Evolutionary conservation across 2,888 invertebrate species (phyloP), one percentile per base, ranked within the genome.

Genomic region (Melipona beecheii): DNA sequence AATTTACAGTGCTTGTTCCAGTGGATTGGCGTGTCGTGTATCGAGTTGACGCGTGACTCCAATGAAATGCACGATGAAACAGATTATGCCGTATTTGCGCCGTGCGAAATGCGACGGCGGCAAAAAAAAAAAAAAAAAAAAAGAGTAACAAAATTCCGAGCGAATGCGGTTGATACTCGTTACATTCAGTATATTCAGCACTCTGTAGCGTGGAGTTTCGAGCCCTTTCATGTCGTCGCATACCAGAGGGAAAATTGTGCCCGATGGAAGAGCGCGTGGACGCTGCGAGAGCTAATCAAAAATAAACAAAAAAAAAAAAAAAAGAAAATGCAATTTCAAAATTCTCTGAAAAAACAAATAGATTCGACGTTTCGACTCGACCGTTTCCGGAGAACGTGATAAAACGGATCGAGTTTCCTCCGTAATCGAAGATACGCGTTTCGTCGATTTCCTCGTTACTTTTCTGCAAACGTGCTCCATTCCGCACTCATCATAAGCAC

Each of bases 121-220:
- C 19, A 43, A 49, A 64, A 66, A 78, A 27, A 62, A 56, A 43
- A 43, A 13, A 11, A 50, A 54, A 78, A 21, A 74, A 64, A 58
- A 43, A 13, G 9, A 50, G 43, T 43, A 49, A 49, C 72, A 21
- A 62, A 49, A 21, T 36, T 50, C 1, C 24, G n/a, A 31, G n/a
- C 74, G 58, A 50, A 69, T 15, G 27, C 54, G 62, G 72, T 68
- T 60, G 50, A 78, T 82, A 52, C 58, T 70, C 68, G 79, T 75
- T 85, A 82, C 70, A 69, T 19, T 52, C 52, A 43, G 13, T 19
- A 72, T 36, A 68, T 84, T 78, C 54, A 56, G 72, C 79, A 73
- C 76, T 74, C 56, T 58, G 24, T 66, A 36, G 19, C 49, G 54
- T 58, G 72, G 76, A 43, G 5, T 78, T 43, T 66, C 27, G 43